Base-by-base conservation (phyloP, 2,113 vertebrate species). In the Cynopterus brachyotis region DNA sequence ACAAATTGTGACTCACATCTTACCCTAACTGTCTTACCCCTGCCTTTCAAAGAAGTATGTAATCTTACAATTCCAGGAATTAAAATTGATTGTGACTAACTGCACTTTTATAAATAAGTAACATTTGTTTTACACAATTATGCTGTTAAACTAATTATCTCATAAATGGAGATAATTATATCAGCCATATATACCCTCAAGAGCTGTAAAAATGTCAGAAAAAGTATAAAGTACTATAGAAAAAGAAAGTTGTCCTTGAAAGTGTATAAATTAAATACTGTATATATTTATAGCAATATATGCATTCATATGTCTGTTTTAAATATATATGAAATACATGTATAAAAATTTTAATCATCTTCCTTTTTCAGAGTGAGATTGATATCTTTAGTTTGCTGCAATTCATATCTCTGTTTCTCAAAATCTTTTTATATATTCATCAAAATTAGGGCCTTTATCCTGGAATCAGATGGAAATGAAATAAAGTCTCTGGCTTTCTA, bases 361-460 rank as follows among this genome's bases (percentile, higher is more conserved):
- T 92, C 66, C 87, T 84, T 98, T 95, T 90, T 84, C 40, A 83
- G 67, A 95, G 19, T 64, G 72, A 97, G 93, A 96, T 91, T 96
- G 93, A 91, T 95, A 96, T 85, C 96, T 91, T 94, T 47, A 94
- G 87, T 95, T 94, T 93, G 76, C 80, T 40, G 17, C 57, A 83
- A 79, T 89, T 97, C 78, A 96, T 97, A 96, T 96, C 89, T 97
- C 22, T 3, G 66, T 93, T 97, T 98, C 96, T 97, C 96, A 94
- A 98, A 96, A 92, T 88, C 93, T 91, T 91, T 95, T 98, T 96
- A 96, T 95, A 91, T 95, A 97, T 92, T 96, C 95, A 91, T 97
- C 88, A 95, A 96, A 97, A 97, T 97, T 96, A 98, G 78, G 85
- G 50, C 78, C 86, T 97, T 98, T 96, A 95, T 97, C 97, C 95